Conservation (phyloP, 1,140 invertebrate species). For the Eurosta solidaginis region DNA sequence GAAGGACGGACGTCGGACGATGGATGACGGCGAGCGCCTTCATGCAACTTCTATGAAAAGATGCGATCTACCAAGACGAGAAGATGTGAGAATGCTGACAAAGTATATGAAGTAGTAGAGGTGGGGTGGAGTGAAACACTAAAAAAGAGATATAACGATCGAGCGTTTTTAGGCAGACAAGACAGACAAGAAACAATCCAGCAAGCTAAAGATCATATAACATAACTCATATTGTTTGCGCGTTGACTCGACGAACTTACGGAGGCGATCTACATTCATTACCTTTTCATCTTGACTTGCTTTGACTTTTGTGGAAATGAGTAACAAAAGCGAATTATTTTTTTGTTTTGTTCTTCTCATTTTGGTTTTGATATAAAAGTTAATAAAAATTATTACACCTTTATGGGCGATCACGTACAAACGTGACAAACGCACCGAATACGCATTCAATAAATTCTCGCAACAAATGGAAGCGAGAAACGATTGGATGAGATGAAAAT, state of each 20-base stretch:
- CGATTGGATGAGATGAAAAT: not conserved
- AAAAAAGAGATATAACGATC: not conserved
- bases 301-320: not conserved
- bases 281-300: not conserved
- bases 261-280: conserved; percentile 25
- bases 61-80: not conserved
- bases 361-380: no score
- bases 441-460: conserved; percentile 36
- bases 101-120: not conserved
- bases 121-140: not conserved
- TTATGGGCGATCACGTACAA: conserved; percentile 36
- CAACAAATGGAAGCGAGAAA: conserved; percentile 10
- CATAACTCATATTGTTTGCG: conserved; percentile 24
- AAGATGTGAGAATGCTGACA: conserved; percentile 1
- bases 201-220: conserved; percentile 15
- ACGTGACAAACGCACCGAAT: conserved; percentile 35
- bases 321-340: not conserved
- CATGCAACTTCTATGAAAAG: conserved; percentile 7
- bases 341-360: not conserved
- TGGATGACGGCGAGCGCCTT: conserved; percentile 23
- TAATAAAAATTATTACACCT: conserved; percentile 40
- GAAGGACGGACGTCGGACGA: no score
- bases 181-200: not conserved
- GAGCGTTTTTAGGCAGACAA: not conserved
- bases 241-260: not conserved